Conservation (phyloP, 2,888 invertebrate genomes). For the Orthosia incerta region DNA sequence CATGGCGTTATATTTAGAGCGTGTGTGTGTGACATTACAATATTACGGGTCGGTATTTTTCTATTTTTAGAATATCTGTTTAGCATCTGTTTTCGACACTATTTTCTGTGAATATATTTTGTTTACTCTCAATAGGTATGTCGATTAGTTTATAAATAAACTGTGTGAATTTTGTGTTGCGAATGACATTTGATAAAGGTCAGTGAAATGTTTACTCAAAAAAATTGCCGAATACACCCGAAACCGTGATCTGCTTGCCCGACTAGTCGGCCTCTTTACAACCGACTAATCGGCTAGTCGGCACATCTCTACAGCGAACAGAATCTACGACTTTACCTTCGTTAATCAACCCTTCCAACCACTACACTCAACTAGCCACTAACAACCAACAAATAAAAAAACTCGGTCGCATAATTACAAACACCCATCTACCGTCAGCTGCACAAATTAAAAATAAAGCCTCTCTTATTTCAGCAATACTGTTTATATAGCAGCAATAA, state of each 20-base stretch:
- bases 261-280: no score
- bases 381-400: slow-evolving; percentile 20
- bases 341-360: not conserved
- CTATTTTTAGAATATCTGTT: not conserved
- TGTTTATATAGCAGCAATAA: slow-evolving; percentile 65
- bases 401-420: slow-evolving; percentile 42
- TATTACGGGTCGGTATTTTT: not conserved
- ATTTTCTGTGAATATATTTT: not conserved
- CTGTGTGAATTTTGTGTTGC: not conserved
- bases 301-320: not conserved
- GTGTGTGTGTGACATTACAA: not conserved
- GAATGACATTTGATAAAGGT: not conserved
- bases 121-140: slow-evolving; percentile 1
- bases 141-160: not conserved
- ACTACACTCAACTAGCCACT: not conserved
- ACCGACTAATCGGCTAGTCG: no score
- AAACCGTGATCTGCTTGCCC: no score
- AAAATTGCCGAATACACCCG: not conserved
- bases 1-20: not conserved
- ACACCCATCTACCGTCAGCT: slow-evolving; percentile 47
- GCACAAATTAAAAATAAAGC: slow-evolving; percentile 61
- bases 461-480: slow-evolving; percentile 41
- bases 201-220: not conserved
- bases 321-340: not conserved
- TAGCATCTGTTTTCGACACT: not conserved